Percentiles rank a stretch among this genome's conserved stretches.
Evolutionary conservation across 2,888 invertebrate genomes (phyloP).

Genomic region (Rutpela maculata): DNA sequence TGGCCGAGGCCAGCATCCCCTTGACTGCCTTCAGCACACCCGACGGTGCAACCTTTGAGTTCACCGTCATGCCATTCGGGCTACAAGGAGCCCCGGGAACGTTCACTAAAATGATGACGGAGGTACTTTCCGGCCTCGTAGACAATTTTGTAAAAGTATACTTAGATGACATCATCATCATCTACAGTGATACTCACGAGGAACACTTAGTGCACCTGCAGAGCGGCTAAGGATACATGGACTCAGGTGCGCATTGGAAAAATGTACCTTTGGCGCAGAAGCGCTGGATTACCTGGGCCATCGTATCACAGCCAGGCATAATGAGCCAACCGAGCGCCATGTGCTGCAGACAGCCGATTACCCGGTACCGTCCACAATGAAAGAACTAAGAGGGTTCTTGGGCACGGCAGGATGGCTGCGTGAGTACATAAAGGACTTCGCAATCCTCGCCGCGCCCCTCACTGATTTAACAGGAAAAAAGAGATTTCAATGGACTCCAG

Average conservation of each 20-base stretch:
- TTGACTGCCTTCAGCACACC: no score
- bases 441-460: conserved; percentile 50
- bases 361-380: conserved; percentile 36
- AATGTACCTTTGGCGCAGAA: conserved; percentile 48
- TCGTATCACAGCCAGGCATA: conserved; percentile 42
- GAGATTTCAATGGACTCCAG: conserved; percentile 47
- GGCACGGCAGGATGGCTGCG: conserved; percentile 49
- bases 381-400: conserved; percentile 54
- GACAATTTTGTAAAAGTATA: conserved; percentile 55
- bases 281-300: conserved; percentile 48
- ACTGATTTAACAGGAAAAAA: conserved; percentile 47
- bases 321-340: conserved; percentile 44
- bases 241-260: conserved; percentile 41
- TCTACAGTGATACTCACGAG: conserved; percentile 43
- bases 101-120: not conserved
- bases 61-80: no score
- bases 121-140: conserved; percentile 16
- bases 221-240: conserved; percentile 48
- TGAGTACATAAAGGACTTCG: not conserved
- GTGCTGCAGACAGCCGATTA: conserved; percentile 32
- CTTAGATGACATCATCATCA: conserved; percentile 64
- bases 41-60: no score
- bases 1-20: no score
- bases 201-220: conserved; percentile 52
- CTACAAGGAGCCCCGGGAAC: no score